phyloP scores from a whole-genome alignment of 2,113 vertebrate species.

The Eclectus roratus region DNA sequence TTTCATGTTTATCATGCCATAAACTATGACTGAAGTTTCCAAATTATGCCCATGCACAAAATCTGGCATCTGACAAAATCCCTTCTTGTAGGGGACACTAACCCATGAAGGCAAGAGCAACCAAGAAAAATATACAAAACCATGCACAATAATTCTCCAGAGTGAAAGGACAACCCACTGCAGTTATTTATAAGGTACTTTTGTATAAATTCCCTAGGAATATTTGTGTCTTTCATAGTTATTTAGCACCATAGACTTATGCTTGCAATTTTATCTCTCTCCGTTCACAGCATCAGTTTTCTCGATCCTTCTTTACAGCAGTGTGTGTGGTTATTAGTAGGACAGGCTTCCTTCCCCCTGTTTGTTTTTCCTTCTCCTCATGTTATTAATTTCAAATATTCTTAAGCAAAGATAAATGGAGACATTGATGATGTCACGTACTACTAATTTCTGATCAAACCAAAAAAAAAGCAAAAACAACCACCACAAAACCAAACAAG shows the following conservation, averaged over 20 bases:
- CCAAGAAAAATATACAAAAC: background rate
- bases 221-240: background rate
- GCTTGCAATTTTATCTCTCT: background rate
- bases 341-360: background rate
- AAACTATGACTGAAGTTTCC: background rate
- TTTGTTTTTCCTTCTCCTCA: background rate
- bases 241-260: background rate
- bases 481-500: background rate
- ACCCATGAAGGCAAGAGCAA: background rate
- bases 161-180: background rate
- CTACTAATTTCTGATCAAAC: background rate
- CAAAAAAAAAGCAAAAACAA: background rate
- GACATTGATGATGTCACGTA: background rate
- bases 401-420: background rate
- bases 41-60: background rate
- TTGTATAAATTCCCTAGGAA: background rate
- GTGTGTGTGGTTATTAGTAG: background rate
- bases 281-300: background rate
- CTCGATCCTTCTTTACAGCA: background rate
- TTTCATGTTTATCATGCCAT: background rate
- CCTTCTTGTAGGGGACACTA: accelerated
- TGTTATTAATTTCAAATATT: background rate
- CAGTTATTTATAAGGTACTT: background rate
- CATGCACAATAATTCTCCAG: background rate
- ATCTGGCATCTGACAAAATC: background rate